Base-by-base conservation (phyloP, 2,113 vertebrate species). In the Peromyscus maniculatus region DNA sequence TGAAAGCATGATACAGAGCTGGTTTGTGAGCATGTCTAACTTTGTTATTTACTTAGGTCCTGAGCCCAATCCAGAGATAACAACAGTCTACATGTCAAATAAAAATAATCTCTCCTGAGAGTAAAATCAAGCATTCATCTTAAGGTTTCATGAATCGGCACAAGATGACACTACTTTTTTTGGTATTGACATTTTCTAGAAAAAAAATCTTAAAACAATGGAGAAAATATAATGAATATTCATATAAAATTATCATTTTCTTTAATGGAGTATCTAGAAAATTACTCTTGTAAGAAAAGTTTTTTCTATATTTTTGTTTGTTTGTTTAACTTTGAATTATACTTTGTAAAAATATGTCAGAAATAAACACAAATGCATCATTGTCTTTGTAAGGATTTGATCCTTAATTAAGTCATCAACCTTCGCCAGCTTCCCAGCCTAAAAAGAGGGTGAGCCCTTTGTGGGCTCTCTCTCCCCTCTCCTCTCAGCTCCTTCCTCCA, bases 261-360 rank as follows among this genome's bases (percentile, higher is more conserved):
- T 52, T 93, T n/a, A 84, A 71, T 75, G 17, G 89, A 39, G 33
- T 6, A 71, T 91, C 43, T 64, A 79, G 28, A 3, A 82, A 96
- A 91, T 10, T 78, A 15, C 78, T 91, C 57, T 49, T 15, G 26
- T 89, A 88, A 55, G 78, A 62, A 94, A 8, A 55, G 3, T 28
- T 84, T 8, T 71, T 67, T 67, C 26, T 67, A 5, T 11, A 5
- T 10, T 67, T 66, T 67, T 26, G 64, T 66, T 66, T 57, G 19
- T 91, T 91, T 74, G 11, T 67, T 80, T 89, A 88, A 69, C 6
- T 93, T 95, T 74, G 11, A 89, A 67, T 91, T 80, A 21, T 46
- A 49, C 49, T 88, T 92, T 89, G 2, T 52, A 69, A 94, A 67
- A 89, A 15, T 39, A 72, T 95, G 10, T 3, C 26, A 33, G 17